Evolutionary conservation across 2,797 vertebrate species (phyloP).

Genomic region (Smutsia gigantea): DNA sequence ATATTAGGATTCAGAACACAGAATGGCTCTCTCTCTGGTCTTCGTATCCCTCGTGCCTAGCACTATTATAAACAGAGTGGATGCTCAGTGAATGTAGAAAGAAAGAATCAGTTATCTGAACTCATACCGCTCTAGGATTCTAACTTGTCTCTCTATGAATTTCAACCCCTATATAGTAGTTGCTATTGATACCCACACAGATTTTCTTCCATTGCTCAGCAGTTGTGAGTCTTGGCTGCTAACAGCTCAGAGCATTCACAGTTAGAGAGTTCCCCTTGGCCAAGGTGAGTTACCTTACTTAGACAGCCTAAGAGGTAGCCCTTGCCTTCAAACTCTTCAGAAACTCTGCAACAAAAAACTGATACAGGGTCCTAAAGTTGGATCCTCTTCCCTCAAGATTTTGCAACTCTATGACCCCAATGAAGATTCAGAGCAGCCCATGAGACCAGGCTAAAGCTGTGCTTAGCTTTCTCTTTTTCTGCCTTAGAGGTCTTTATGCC

Average conservation of each 20-base stretch:
- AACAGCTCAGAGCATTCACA: not conserved
- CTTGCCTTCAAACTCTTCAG: not conserved
- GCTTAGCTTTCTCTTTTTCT: not conserved
- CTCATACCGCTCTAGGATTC: not conserved
- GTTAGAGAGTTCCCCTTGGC: not conserved
- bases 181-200: not conserved
- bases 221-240: not conserved
- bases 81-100: not conserved
- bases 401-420: not conserved
- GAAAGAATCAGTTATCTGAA: not conserved
- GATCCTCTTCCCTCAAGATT: not conserved
- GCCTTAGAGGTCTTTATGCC: not conserved
- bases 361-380: not conserved
- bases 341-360: not conserved
- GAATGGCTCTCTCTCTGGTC: not conserved
- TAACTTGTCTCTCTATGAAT: not conserved
- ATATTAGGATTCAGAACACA: not conserved
- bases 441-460: not conserved
- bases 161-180: accelerated
- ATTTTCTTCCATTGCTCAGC: not conserved
- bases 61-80: not conserved
- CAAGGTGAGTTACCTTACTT: not conserved
- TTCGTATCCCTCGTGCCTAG: not conserved
- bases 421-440: not conserved
- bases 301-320: not conserved